phyloP scores from a whole-genome alignment of 92 coral and sea anemone genomes.

The Montipora capitata region DNA sequence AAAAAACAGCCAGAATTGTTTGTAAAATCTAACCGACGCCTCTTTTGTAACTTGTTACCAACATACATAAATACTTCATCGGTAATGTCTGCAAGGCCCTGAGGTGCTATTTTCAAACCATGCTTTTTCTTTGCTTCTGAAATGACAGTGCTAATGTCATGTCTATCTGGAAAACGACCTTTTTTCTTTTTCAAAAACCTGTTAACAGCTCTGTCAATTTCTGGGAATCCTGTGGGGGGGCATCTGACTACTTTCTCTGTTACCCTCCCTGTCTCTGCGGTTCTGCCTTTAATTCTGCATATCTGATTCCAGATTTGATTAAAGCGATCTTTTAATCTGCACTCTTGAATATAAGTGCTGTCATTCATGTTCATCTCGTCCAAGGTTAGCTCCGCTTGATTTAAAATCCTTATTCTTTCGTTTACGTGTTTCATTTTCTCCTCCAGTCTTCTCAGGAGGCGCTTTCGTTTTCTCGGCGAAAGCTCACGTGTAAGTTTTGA shows the following conservation, averaged over 20 bases:
- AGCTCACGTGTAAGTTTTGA: neutral
- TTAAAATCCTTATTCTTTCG: constrained; percentile 84
- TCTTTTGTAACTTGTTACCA: constrained; percentile 93
- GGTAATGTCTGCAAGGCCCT: constrained; percentile 76
- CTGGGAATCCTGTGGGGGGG: constrained; percentile 77
- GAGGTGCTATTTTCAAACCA: constrained; percentile 80
- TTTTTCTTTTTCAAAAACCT: constrained; percentile 75
- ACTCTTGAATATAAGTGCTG: constrained; percentile 90
- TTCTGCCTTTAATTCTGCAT: constrained; percentile 85
- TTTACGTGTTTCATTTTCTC: constrained; percentile 69
- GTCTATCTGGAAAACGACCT: constrained; percentile 89
- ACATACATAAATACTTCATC: constrained; percentile 88
- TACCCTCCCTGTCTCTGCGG: constrained; percentile 93
- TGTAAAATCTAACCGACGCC: constrained; percentile 87
- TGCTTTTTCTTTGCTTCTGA: constrained; percentile 72
- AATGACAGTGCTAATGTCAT: constrained; percentile 87
- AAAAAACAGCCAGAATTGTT: constrained; percentile 92
- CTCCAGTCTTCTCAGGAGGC: constrained; percentile 67
- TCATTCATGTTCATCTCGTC: constrained; percentile 92
- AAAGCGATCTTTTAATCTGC: constrained; percentile 82
- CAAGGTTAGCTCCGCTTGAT: constrained; percentile 89
- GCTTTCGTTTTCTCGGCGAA: constrained; percentile 74
- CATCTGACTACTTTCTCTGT: constrained; percentile 78
- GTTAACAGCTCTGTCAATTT: constrained; percentile 84
- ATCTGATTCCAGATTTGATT: constrained; percentile 89